phyloP scores from a whole-genome alignment of 2,888 invertebrate genomes.

The Biston stratarius region DNA sequence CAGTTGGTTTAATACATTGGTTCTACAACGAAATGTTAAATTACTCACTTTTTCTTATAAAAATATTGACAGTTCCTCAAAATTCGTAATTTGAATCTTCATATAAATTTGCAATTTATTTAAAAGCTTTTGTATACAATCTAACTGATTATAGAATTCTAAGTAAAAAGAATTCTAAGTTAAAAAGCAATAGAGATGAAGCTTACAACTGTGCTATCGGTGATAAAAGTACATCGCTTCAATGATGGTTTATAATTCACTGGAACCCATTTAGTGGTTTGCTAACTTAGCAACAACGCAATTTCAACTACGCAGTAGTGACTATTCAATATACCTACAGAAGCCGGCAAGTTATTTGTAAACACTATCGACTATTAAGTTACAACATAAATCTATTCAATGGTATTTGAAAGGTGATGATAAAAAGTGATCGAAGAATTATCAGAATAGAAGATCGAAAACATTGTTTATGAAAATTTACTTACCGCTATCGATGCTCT shows the following conservation, averaged over 20 bases:
- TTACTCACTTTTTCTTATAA: too few species aligned
- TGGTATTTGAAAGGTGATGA: background rate
- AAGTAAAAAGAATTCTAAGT: background rate
- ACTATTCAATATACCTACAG: conserved; percentile 27
- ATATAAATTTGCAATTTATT: background rate
- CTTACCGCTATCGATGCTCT: conserved; percentile 86
- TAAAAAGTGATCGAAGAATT: conserved; percentile 15
- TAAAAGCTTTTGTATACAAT: too few species aligned
- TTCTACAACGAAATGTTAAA: too few species aligned
- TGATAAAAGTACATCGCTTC: conserved; percentile 5
- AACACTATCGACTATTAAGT: conserved; percentile 39
- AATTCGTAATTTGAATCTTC: too few species aligned
- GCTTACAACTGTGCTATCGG: background rate
- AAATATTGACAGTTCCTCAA: too few species aligned
- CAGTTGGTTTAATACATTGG: too few species aligned
- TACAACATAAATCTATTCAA: background rate
- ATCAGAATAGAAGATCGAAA: conserved; percentile 25
- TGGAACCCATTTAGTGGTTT: conserved; percentile 13
- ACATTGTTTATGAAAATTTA: conserved; percentile 46
- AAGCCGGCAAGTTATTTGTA: conserved; percentile 53
- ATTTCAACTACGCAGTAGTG: conserved; percentile 55
- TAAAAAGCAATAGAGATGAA: background rate
- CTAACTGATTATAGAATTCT: too few species aligned
- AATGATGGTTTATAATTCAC: conserved; percentile 27
- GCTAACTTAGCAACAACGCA: conserved; percentile 40